Evolutionary conservation across 2,797 vertebrate species (phyloP), one percentile per base, ranked within the genome.

Genomic region (Xiphorhynchus erythropygius): DNA sequence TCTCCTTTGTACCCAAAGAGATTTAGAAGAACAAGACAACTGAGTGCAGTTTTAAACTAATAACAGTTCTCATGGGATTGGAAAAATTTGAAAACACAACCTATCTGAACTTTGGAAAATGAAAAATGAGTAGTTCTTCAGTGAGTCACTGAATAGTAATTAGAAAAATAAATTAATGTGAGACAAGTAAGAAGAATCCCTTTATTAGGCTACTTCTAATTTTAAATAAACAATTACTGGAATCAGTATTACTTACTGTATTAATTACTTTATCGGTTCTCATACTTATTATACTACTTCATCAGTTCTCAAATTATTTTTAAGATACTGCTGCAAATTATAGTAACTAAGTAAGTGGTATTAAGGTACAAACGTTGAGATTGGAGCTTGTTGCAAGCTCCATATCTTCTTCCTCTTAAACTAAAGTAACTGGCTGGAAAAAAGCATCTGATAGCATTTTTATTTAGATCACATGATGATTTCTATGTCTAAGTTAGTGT

Each of bases 121-220:
- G 63, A 63, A 95, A 97, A 95, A 95, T 81, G 64, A 94, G 9
- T 52, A 87, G 60, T 53, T 91, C 57, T 87, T 97, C 95, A 92
- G 80, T 42, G 97, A 95, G 93, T 89, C 83, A 97, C 71, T 94
- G 86, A 94, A 79, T 92, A 83, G 81, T 90, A 96, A 96, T 94
- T 91, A 94, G 70, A 77, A 92, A 96, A 97, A 96, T 90, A 89
- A 92, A 95, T 90, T 81, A 44, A 89, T 42, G 57, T 70, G 75
- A 62, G 53, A 81, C 59, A 67, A 74, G 65, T 68, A 75, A 90
- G n/a, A 79, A 84, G 28, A 74, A 90, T 57, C 59, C 42, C 69
- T 84, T 95, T 95, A 96, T 94, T 94, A 96, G 93, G 50, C 47
- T 91, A 74, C 23, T 85, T 87, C 64, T 95, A 25, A 71, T 90